Base-by-base conservation (phyloP, 2,888 invertebrate genomes). In the Limnephilus lunatus region DNA sequence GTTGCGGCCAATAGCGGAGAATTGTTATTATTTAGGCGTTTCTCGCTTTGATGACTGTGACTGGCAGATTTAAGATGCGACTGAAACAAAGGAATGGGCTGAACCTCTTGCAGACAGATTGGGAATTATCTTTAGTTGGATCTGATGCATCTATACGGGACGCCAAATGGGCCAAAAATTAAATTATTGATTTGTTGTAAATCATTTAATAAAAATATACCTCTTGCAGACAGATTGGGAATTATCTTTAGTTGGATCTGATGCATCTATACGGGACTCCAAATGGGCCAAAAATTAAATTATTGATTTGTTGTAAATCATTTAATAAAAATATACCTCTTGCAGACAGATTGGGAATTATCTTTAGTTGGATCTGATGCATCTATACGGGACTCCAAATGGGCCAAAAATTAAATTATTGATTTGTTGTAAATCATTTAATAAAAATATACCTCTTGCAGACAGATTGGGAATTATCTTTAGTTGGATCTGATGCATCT, bases 31-130 rank as follows among this genome's bases (percentile, higher is more conserved):
- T 83, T 83, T 35, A 83, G 35, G 83, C 83, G 83, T 35, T 83
- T 83, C 83, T 83, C 83, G 1, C 35, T 83, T 32, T 83, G 83
- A 83, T 83, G 83, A 35, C 25, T 83, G 83, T 83, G 83, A 83
- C 83, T 83, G 32, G 83, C 83, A 35, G 32, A 32, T 35, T 83
- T 83, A 68, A 68, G 68, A 68, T 68, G 68, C 68, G 35, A 35
- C 83, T 83, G 83, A 83, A 83, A 83, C 83, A 83, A 83, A 83
- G 83, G 35, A 83, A 82, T 19, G 31, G 31, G 2, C 31, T 32
- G 15, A 48, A 48, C n/a, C n/a, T 68, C 9, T 7, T 9, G 25
- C 68, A n/a, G 68, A 25, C 68, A n/a, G 68, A 68, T n/a, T 4
- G 68, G 25, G 25, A 25, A 68, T 68, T 68, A 68, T 68, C 68